A percentile compares a stretch with the other conserved stretches of the same genome.
Evolutionary conservation across 1,140 invertebrate genomes (phyloP).

Genomic region (Meloidogyne exigua): DNA sequence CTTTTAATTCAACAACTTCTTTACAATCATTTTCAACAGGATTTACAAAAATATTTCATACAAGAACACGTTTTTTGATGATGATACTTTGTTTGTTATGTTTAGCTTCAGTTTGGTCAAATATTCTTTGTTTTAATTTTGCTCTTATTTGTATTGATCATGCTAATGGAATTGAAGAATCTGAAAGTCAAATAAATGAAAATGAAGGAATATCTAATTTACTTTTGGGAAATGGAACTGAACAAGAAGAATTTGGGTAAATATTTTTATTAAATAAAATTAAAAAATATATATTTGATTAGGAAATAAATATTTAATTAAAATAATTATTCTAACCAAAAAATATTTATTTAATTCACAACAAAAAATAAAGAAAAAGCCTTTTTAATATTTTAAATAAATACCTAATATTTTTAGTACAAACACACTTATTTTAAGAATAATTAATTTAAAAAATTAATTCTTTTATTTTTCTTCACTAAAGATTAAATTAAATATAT

Average conservation of each 20-base stretch:
- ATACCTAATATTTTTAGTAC: too few relatives aligned
- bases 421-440: too few relatives aligned
- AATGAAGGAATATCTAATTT: neutral
- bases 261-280: neutral
- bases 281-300: too few relatives aligned
- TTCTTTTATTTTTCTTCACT: too few relatives aligned
- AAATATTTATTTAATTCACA: too few relatives aligned
- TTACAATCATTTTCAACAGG: constrained; percentile 27
- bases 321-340: too few relatives aligned
- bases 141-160: constrained; percentile 48
- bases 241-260: neutral
- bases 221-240: neutral
- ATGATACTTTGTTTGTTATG: constrained; percentile 45
- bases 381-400: too few relatives aligned
- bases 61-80: constrained; percentile 46
- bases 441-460: too few relatives aligned
- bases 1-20: neutral
- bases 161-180: constrained; percentile 6
- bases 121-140: constrained; percentile 54
- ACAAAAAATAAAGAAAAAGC: too few relatives aligned
- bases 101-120: constrained; percentile 49
- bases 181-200: neutral
- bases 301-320: too few relatives aligned
- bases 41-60: constrained; percentile 46
- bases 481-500: too few relatives aligned